Conservation (phyloP, 53 echinoderm and acorn worm genomes). For the Glandiceps talaboti region DNA sequence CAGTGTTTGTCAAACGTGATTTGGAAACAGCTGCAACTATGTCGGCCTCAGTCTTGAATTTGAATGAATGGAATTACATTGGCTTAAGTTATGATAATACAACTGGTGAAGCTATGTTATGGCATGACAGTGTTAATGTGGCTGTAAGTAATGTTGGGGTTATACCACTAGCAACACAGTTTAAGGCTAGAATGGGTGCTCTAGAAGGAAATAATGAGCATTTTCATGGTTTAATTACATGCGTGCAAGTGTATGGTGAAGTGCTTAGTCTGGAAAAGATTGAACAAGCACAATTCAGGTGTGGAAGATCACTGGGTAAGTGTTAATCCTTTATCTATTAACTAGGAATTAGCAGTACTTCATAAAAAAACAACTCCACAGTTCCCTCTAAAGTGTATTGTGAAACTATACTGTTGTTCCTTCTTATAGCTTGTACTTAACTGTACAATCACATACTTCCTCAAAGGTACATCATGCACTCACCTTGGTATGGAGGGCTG, state of each 20-base stretch:
- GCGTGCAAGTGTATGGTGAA: not conserved
- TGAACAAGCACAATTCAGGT: not conserved
- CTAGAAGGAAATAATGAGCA: not conserved
- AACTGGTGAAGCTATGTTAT: not conserved
- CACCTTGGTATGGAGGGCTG: no score
- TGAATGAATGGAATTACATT: not conserved
- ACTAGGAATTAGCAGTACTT: no score
- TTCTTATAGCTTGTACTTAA: no score
- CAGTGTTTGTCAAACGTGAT: not conserved
- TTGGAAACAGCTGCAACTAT: not conserved
- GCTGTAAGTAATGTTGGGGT: not conserved
- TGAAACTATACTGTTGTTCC: no score
- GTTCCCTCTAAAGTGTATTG: no score
- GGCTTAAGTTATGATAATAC: not conserved
- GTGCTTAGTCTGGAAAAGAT: not conserved
- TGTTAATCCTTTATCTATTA: no score
- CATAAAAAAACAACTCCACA: no score
- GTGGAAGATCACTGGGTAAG: not conserved
- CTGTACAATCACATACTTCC: no score
- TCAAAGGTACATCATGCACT: no score
- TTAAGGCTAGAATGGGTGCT: not conserved
- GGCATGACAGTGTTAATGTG: not conserved
- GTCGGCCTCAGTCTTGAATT: not conserved
- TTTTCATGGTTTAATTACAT: not conserved
- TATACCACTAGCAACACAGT: not conserved